phyloP scores from a whole-genome alignment of 2,113 vertebrate species.

The Dascyllus trimaculatus region DNA sequence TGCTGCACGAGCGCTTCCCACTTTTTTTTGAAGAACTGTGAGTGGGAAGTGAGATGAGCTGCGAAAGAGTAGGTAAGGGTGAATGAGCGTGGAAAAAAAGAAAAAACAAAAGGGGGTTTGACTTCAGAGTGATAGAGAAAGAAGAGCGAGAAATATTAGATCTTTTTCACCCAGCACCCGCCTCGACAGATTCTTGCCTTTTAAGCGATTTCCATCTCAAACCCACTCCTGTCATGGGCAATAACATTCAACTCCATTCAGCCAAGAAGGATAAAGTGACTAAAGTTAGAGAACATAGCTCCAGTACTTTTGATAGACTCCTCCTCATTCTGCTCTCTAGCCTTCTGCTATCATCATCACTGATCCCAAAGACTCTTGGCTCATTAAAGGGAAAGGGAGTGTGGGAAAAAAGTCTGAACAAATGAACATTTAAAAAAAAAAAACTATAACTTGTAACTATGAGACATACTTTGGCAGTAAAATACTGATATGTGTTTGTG shows the following conservation, averaged over 20 bases:
- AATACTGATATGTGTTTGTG: conserved; percentile 1
- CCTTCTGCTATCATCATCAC: conserved; percentile 44
- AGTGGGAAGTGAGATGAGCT: conserved; percentile 54
- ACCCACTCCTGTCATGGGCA: conserved; percentile 69
- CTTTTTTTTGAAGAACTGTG: conserved; percentile 52
- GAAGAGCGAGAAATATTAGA: conserved; percentile 57
- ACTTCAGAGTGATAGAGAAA: conserved; percentile 62
- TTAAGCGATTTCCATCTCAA: conserved; percentile 73
- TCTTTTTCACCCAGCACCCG: conserved; percentile 49
- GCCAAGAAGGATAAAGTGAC: conserved; percentile 45
- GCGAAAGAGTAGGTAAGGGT: conserved; percentile 40
- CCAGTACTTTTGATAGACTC: conserved; percentile 60
- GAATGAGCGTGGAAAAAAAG: conserved; percentile 41
- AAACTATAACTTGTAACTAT: conserved; percentile 2
- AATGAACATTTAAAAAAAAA: too few relatives aligned
- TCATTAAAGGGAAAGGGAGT: conserved; percentile 57
- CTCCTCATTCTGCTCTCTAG: conserved; percentile 46
- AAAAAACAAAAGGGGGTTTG: conserved; percentile 45
- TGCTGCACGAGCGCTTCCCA: conserved; percentile 20
- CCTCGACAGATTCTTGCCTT: conserved; percentile 68
- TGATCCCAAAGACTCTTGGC: conserved; percentile 55
- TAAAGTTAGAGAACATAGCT: conserved; percentile 43
- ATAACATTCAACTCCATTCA: conserved; percentile 66
- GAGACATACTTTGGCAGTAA: conserved; percentile 21
- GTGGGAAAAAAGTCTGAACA: conserved; percentile 15